Conservation (phyloP, 2,113 vertebrate species). For the Naja naja region DNA sequence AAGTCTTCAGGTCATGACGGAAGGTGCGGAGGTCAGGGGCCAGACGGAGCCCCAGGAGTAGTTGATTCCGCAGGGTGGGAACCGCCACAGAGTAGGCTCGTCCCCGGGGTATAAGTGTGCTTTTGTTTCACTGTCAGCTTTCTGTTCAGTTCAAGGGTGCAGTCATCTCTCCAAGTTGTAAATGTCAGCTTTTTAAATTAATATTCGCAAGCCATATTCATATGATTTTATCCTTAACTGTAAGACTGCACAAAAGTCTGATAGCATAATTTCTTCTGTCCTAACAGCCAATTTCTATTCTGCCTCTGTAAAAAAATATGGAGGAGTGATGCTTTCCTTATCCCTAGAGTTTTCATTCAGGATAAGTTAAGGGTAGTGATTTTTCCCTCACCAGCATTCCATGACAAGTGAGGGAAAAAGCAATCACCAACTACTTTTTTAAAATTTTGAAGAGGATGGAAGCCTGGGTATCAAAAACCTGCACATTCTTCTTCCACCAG, state of each 20-base stretch:
- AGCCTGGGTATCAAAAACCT: neutral
- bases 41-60: too few relatives aligned
- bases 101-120: too few relatives aligned
- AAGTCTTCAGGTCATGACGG: too few relatives aligned
- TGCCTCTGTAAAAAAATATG: neutral
- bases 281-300: neutral
- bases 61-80: too few relatives aligned
- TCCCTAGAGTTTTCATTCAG: neutral
- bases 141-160: neutral
- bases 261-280: neutral
- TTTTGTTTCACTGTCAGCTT: neutral
- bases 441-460: neutral
- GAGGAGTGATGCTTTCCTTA: neutral
- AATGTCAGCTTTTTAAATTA: conserved; percentile 8
- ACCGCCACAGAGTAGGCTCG: too few relatives aligned
- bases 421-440: neutral
- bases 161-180: neutral
- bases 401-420: neutral
- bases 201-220: conserved; percentile 7
- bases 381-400: neutral
- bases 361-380: neutral
- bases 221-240: neutral
- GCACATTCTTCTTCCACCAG: neutral
- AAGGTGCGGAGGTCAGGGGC: too few relatives aligned
- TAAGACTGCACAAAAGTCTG: neutral